Evolutionary conservation across 2,888 invertebrate species (phyloP).

Genomic region (Physocephala rufipes): DNA sequence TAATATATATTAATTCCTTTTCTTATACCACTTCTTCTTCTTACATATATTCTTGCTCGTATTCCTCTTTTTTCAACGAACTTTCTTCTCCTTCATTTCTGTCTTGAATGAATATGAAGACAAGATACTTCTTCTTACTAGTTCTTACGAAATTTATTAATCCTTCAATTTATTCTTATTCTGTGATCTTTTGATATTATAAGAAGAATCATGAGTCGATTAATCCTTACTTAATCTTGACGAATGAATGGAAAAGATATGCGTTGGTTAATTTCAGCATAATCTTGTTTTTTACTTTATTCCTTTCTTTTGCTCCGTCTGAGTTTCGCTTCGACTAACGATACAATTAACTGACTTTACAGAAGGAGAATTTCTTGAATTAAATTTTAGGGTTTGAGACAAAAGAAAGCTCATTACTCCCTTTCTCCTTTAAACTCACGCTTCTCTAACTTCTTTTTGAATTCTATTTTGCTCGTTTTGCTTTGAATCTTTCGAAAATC

Average conservation of each 20-base stretch:
- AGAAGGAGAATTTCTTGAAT: too few relatives aligned
- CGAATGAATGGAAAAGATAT: not conserved
- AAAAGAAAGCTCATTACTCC: too few relatives aligned
- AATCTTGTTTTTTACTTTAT: not conserved
- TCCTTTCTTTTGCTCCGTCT: not conserved
- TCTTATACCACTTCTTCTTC: too few relatives aligned
- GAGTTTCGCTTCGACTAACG: not conserved
- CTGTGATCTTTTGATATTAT: too few relatives aligned
- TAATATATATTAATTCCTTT: too few relatives aligned
- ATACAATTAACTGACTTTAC: constrained; percentile 14
- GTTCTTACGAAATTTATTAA: not conserved
- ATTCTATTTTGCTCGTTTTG: not conserved
- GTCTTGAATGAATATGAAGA: too few relatives aligned
- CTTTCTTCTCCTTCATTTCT: not conserved
- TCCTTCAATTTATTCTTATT: not conserved
- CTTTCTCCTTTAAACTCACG: not conserved
- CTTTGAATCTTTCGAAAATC: constrained; percentile 23
- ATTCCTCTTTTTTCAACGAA: not conserved
- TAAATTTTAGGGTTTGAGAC: too few relatives aligned
- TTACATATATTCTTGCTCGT: too few relatives aligned
- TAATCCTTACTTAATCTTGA: constrained; percentile 17
- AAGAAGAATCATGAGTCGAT: not conserved
- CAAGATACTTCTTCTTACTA: not conserved
- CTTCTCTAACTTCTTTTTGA: not conserved
- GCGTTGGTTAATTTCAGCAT: constrained; percentile 4